Base-by-base conservation (phyloP, 2,888 invertebrate species). In the Polymixis lichenea region DNA sequence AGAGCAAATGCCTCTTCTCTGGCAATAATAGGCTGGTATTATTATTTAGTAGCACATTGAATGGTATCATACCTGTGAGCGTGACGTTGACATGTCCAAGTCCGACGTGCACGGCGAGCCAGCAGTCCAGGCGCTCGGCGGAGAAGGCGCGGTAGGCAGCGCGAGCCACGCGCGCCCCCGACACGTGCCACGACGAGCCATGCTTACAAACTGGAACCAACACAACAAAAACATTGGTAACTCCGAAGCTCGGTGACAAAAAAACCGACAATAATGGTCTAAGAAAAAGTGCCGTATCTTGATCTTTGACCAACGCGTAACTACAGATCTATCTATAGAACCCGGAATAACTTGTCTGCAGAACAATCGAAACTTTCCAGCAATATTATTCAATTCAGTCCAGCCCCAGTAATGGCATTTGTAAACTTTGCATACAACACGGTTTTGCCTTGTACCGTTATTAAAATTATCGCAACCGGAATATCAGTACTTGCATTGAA, bases 41-140 rank as follows among this genome's bases (percentile, higher is more conserved):
- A 46, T 46, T 46, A 46, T 28, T 17, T 17, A 58, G 25, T 58
- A 28, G 55, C 28, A 32, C 17, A 72, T 78, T 32, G 28, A 15
- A 43, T 19, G 25, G 25, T 46, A 55, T 87, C 89, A 97, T 97
- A 99, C 99, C 98, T 96, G 97, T 97, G 88, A 99, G 97, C 72
- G 99, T 99, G 90, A 99, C 98, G 96, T 99, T 99, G 95, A 99
- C 98, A 95, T 99, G 98, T 92, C 98, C 98, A 82, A 99, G 97
- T 75, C 99, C 99, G 88, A 99, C 98, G 94, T 98, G 98, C 78
- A 99, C 98, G 56, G 99, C 99, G 86, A 99, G 97, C 95, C 98
- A 97, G 89, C 99, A 99, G 90, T 98, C 97, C 85, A 99, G 97
- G 92, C 98, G 98, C 93, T 99, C 98, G 87, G 98, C 97, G 86